Evolutionary conservation across 2,888 invertebrate genomes (phyloP), one percentile per base, ranked within the genome.

Genomic region (Chironomus tentans): DNA sequence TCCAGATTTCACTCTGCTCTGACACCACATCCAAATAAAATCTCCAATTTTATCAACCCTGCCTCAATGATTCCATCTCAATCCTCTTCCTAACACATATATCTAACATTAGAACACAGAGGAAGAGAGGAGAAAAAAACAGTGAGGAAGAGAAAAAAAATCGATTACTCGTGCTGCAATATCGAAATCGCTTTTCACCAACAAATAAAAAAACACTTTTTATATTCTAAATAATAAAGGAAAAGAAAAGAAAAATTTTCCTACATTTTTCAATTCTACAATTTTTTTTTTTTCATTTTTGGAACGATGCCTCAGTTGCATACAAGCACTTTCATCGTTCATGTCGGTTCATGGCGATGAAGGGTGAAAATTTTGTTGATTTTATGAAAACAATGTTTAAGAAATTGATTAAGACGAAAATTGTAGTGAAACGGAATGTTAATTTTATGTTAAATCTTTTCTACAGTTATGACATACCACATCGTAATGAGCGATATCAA

Each of bases 401-500:
- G 15, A 65, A 74, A 68, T 48, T 74, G 13, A 61, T 74, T 12
- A 74, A 74, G 18, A 50, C 76, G 5, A 76, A 76, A 56, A 28
- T 68, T 13, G 56, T 76, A n/a, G 76, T 69, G 69, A 48, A 18
- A 24, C 68, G 28, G 22, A 76, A 62, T 75, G 68, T 68, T 56
- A 68, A 72, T 28, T 46, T 21, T 76, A 76, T 77, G 24, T 71
- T 76, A 71, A 74, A 75, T 74, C 76, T 74, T 50, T 50, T 81
- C 82, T 48, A 69, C 79, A 84, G 84, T 79, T 83, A 83, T 80
- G 84, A 87, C 89, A 88, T 93, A 90, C 83, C 92, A 88, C 82
- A 92, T 87, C 85, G 92, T 87, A 85, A 92, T 90, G 87, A 93
- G 81, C 90, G 94, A 79, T 94, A 92, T 48, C 65, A 75, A 10